Percentiles rank a stretch among this genome's conserved stretches.
Evolutionary conservation across 2,888 invertebrate species (phyloP).

Genomic region (Autographa pulchrina): DNA sequence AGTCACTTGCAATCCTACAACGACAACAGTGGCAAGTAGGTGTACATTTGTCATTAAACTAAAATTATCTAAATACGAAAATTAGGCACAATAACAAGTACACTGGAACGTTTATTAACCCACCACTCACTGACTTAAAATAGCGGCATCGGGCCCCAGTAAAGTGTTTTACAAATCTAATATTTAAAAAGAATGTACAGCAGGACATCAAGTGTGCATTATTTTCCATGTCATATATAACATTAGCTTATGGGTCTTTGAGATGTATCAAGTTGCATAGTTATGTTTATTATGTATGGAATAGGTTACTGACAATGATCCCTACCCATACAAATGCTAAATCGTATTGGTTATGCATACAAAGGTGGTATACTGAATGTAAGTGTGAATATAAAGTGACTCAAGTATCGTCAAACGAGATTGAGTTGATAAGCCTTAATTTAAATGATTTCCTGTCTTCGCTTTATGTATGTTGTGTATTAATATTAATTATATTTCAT

Average conservation of each 20-base stretch:
- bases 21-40: too few species aligned
- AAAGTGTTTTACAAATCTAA: too few species aligned
- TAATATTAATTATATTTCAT: slow-evolving; percentile 8
- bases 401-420: slow-evolving; percentile 12
- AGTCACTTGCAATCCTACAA: too few species aligned
- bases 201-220: neutral
- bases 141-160: too few species aligned
- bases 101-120: too few species aligned
- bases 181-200: neutral
- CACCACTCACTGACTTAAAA: too few species aligned
- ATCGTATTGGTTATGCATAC: slow-evolving; percentile 39
- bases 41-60: too few species aligned
- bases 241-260: slow-evolving; percentile 14
- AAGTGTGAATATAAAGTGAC: slow-evolving; percentile 11
- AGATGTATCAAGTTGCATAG: slow-evolving; percentile 20
- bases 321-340: slow-evolving; percentile 35
- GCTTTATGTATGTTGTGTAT: slow-evolving; percentile 10
- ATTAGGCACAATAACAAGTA: too few species aligned
- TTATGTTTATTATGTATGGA: slow-evolving; percentile 14
- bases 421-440: slow-evolving; percentile 14
- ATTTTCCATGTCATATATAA: neutral
- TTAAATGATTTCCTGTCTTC: slow-evolving; percentile 9
- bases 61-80: too few species aligned
- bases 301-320: slow-evolving; percentile 45
- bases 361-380: slow-evolving; percentile 21